These are phyloP conservation scores for Megaceryle torquata DNA, from an alignment of 2,113 vertebrate genomes.

Conservation along the genomic window DNA sequence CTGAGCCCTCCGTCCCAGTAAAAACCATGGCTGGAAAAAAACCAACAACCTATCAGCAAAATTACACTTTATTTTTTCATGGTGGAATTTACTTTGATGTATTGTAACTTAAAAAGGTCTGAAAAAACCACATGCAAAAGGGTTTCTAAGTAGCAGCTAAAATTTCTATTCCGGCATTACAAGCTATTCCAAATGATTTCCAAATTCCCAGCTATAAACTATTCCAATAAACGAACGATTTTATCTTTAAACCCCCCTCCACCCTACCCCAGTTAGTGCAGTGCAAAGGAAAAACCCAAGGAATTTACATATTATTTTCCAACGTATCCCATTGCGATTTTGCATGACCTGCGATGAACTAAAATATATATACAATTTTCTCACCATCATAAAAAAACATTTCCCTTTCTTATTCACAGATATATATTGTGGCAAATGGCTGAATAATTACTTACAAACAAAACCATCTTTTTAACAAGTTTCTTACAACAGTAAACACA, in stretches of 20 bases:
- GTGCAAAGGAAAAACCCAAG: slow-evolving; percentile 56
- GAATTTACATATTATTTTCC: slow-evolving; percentile 55
- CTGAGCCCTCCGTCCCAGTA: not conserved
- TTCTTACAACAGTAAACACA: slow-evolving; percentile 44
- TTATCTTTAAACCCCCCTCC: not conserved
- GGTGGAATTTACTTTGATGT: slow-evolving; percentile 62
- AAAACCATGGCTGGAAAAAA: slow-evolving; percentile 68
- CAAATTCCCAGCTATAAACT: slow-evolving; percentile 17
- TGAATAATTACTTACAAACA: slow-evolving; percentile 71
- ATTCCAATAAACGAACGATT: not conserved
- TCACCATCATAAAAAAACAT: slow-evolving; percentile 40
- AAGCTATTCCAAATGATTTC: slow-evolving; percentile 36
- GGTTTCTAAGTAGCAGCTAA: slow-evolving; percentile 76
- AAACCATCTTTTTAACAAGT: slow-evolving; percentile 15
- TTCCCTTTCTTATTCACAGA: slow-evolving; percentile 75
- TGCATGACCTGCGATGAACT: not conserved
- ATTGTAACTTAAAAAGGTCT: slow-evolving; percentile 77
- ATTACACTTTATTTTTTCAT: slow-evolving; percentile 71
- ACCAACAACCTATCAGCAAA: slow-evolving; percentile 74
- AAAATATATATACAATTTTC: slow-evolving; percentile 66
- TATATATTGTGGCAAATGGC: slow-evolving; percentile 53
- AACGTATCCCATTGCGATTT: not conserved
- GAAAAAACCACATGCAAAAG: slow-evolving; percentile 79
- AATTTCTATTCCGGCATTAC: slow-evolving; percentile 49
- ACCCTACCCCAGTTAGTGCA: slow-evolving; percentile 39